Evolutionary conservation across 2,888 invertebrate species (phyloP).

Genomic region (Alcis repandata): DNA sequence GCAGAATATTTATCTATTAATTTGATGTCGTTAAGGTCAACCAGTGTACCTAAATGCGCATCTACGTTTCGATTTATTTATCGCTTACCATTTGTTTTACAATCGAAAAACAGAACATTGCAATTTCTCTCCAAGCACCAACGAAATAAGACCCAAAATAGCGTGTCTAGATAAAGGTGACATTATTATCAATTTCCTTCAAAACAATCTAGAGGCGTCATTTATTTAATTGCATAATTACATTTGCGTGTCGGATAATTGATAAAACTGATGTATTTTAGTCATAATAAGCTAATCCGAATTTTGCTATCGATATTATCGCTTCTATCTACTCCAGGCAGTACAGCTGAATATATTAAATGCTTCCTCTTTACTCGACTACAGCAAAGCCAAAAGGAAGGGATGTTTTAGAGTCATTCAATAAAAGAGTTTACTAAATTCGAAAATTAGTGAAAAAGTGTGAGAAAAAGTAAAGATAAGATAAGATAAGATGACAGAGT

Average conservation of each 20-base stretch:
- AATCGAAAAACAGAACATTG: not conserved
- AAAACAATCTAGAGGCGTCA: constrained; percentile 9
- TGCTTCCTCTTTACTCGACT: no score
- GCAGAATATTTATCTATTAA: not conserved
- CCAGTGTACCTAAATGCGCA: constrained; percentile 28
- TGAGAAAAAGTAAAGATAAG: no score
- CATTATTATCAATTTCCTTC: not conserved
- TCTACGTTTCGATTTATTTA: not conserved
- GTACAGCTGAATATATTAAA: not conserved
- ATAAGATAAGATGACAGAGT: no score
- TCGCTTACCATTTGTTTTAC: no score
- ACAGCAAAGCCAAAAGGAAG: no score
- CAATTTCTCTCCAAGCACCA: not conserved
- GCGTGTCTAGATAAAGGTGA: not conserved
- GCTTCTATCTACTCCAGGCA: not conserved
- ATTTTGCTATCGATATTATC: constrained; percentile 12
- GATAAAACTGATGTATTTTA: not conserved
- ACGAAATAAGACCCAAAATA: not conserved
- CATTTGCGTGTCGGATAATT: constrained; percentile 9
- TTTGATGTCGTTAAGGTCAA: constrained; percentile 35
- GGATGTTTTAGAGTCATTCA: no score
- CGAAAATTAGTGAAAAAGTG: no score
- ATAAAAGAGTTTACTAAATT: no score
- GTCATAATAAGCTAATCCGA: not conserved
- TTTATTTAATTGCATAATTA: constrained; percentile 8